Evolutionary conservation across 2,888 invertebrate genomes (phyloP).

Genomic region (Stenodera caucasica): DNA sequence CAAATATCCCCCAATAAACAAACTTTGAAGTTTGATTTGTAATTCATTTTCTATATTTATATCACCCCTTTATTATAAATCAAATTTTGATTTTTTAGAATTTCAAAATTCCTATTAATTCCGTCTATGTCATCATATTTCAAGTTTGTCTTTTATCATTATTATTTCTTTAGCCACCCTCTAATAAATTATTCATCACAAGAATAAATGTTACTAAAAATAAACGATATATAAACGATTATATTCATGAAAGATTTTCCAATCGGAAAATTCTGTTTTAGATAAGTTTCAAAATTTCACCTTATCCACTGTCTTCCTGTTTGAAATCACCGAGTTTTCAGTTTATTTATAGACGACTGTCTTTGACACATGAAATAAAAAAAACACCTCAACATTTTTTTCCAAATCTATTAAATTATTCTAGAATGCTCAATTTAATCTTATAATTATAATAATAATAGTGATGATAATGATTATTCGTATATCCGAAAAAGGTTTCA

Average conservation of each 20-base stretch:
- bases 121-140: too few relatives aligned
- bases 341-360: neutral
- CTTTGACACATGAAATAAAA: neutral
- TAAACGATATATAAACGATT: neutral
- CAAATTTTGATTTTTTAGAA: too few relatives aligned
- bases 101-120: too few relatives aligned
- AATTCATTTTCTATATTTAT: neutral
- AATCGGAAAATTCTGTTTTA: neutral
- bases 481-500: too few relatives aligned
- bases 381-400: neutral
- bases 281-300: neutral
- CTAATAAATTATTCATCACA: slow-evolving; percentile 7
- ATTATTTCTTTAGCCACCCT: neutral
- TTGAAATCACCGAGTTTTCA: neutral
- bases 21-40: neutral
- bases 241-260: neutral
- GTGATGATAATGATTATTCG: too few relatives aligned
- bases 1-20: too few relatives aligned
- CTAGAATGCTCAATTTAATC: too few relatives aligned
- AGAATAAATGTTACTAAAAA: neutral
- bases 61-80: neutral
- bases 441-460: too few relatives aligned
- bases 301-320: neutral
- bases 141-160: neutral
- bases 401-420: neutral